Evolutionary conservation across 2,888 invertebrate species (phyloP).

Genomic region (Pogonocherus hispidulus): DNA sequence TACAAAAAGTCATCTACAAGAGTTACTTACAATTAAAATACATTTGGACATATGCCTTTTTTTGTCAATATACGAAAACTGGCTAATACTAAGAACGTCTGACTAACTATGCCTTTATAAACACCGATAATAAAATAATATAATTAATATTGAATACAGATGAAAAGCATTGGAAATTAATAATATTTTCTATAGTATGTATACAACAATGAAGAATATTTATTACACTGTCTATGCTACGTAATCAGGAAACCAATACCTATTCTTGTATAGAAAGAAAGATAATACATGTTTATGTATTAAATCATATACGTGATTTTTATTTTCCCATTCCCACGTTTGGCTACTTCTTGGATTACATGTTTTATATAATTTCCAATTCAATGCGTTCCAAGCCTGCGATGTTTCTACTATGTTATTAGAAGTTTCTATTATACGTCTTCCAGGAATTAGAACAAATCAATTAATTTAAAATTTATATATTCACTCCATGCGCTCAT

Average conservation of each 20-base stretch:
- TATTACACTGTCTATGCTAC: not conserved
- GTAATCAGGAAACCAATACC: not conserved
- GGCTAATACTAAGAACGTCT: no score
- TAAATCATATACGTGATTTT: not conserved
- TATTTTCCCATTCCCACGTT: not conserved
- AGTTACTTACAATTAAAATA: no score
- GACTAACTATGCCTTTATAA: no score
- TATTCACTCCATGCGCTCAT: not conserved
- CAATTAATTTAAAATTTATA: slow-evolving; percentile 5
- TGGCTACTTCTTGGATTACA: not conserved
- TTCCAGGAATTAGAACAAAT: slow-evolving; percentile 2
- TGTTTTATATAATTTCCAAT: slow-evolving; percentile 1
- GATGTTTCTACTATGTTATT: not conserved
- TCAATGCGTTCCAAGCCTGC: not conserved
- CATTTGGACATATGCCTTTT: no score
- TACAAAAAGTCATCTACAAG: no score
- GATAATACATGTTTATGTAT: not conserved
- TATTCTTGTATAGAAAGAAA: not conserved
- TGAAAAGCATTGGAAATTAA: no score
- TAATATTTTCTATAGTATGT: no score
- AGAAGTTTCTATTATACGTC: not conserved
- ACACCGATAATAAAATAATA: no score
- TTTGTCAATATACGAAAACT: no score
- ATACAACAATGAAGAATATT: no score
- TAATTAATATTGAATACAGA: no score